Evolutionary conservation across 2,797 vertebrate genomes (phyloP).

Genomic region (Amniataba percoides): DNA sequence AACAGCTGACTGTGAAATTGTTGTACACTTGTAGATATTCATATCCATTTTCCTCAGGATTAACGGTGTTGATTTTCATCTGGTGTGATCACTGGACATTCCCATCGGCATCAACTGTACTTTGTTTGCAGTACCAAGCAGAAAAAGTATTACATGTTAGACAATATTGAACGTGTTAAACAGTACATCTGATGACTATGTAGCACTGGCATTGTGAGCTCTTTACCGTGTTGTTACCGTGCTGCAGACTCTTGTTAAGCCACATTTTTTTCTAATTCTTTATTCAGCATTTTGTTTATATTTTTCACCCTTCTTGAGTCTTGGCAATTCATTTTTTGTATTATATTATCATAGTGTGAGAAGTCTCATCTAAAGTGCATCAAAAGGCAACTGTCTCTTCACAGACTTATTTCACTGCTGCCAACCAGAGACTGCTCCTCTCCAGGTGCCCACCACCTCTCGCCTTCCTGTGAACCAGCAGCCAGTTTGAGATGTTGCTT

Average conservation of each 20-base stretch:
- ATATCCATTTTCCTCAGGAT: background rate
- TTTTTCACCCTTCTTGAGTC: background rate
- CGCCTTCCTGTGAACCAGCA: constrained; percentile 28
- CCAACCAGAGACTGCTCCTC: constrained; percentile 8
- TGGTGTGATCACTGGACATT: background rate
- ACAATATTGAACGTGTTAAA: too few species aligned
- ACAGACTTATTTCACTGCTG: background rate
- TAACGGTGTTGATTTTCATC: background rate
- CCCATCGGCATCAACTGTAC: background rate
- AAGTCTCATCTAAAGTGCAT: background rate
- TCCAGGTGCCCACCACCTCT: constrained; percentile 18
- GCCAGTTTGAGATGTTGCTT: constrained; percentile 49
- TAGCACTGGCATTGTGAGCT: background rate
- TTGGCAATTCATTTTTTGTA: too few species aligned
- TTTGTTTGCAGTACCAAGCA: too few species aligned
- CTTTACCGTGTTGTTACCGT: background rate
- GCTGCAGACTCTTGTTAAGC: background rate
- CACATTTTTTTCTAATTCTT: background rate
- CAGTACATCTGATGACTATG: background rate
- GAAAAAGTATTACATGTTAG: background rate
- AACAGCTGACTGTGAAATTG: too few species aligned
- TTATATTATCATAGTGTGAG: background rate
- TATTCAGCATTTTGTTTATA: background rate
- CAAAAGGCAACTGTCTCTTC: constrained; percentile 1
- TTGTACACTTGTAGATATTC: too few species aligned